These are phyloP conservation scores for Steinernema hermaphroditum DNA, from an alignment of 2,888 invertebrate species.

Conservation along the genomic window DNA sequence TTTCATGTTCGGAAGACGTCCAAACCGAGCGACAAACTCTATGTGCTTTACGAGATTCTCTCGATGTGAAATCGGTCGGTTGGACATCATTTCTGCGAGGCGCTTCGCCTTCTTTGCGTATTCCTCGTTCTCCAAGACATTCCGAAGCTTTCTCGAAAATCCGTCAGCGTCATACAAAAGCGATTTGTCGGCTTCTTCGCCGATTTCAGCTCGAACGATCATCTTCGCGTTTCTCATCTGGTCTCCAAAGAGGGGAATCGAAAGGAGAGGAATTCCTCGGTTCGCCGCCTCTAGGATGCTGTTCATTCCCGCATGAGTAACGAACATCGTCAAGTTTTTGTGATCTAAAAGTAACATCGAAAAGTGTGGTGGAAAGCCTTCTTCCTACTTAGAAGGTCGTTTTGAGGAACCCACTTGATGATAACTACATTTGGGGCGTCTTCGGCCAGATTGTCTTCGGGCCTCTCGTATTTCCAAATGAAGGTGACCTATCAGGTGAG, in stretches of 20 bases:
- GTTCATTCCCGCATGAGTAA: slow-evolving; percentile 77
- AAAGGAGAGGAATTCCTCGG: slow-evolving; percentile 67
- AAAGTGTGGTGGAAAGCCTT: too few species aligned
- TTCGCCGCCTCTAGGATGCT: slow-evolving; percentile 74
- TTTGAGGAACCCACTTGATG: slow-evolving; percentile 66
- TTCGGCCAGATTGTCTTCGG: slow-evolving; percentile 31
- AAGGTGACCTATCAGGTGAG: slow-evolving; percentile 43
- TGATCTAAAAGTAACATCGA: too few species aligned
- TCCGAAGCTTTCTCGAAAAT: slow-evolving; percentile 37
- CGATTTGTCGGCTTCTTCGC: slow-evolving; percentile 38
- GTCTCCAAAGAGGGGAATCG: slow-evolving; percentile 68
- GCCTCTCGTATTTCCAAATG: slow-evolving; percentile 49
- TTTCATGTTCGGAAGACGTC: slow-evolving; percentile 7
- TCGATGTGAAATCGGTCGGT: not conserved
- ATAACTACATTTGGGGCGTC: slow-evolving; percentile 3
- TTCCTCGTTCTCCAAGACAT: slow-evolving; percentile 32
- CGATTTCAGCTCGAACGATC: slow-evolving; percentile 45
- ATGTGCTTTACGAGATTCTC: slow-evolving; percentile 38
- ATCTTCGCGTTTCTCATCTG: slow-evolving; percentile 67
- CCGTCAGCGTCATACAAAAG: slow-evolving; percentile 40
- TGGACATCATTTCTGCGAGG: not conserved
- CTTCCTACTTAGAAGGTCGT: slow-evolving; percentile 59
- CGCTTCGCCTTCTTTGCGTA: not conserved
- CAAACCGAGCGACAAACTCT: slow-evolving; percentile 3
- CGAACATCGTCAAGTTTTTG: slow-evolving; percentile 73